Evolutionary conservation across 2,797 vertebrate genomes (phyloP).

Genomic region (Steatocranus sp.): DNA sequence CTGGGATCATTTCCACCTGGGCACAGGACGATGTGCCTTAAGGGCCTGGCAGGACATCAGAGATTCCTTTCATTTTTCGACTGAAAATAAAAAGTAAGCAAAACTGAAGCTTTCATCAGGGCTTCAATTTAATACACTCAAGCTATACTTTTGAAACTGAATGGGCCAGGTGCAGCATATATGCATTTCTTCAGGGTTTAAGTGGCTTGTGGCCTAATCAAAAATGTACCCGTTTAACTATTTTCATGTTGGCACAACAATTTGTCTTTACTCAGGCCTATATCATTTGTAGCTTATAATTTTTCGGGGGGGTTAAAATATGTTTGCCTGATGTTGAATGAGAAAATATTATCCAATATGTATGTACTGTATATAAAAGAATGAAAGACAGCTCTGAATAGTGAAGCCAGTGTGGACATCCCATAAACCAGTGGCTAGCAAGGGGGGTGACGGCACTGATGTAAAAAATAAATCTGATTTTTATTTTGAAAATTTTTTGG

Average conservation of each 20-base stretch:
- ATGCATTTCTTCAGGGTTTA: background rate
- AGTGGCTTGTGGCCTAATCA: background rate
- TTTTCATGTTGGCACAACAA: background rate
- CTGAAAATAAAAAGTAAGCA: background rate
- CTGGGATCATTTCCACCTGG: constrained; percentile 11
- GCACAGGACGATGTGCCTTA: background rate
- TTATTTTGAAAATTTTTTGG: rapidly evolving
- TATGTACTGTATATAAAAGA: background rate
- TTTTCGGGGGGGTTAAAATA: background rate
- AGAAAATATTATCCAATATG: background rate
- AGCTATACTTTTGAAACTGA: background rate
- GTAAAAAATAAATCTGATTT: background rate
- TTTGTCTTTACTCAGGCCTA: background rate
- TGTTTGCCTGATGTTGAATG: background rate
- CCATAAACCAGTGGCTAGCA: background rate
- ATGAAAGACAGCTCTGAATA: too few species aligned
- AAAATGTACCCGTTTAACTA: background rate
- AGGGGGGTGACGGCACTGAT: background rate
- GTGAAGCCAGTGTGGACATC: too few species aligned
- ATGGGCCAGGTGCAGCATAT: background rate
- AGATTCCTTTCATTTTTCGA: constrained; percentile 6
- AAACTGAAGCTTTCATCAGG: background rate
- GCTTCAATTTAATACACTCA: background rate
- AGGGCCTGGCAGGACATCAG: background rate
- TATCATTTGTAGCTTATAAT: background rate